phyloP scores from a whole-genome alignment of 2,888 invertebrate species.

The Lagria hirta region DNA sequence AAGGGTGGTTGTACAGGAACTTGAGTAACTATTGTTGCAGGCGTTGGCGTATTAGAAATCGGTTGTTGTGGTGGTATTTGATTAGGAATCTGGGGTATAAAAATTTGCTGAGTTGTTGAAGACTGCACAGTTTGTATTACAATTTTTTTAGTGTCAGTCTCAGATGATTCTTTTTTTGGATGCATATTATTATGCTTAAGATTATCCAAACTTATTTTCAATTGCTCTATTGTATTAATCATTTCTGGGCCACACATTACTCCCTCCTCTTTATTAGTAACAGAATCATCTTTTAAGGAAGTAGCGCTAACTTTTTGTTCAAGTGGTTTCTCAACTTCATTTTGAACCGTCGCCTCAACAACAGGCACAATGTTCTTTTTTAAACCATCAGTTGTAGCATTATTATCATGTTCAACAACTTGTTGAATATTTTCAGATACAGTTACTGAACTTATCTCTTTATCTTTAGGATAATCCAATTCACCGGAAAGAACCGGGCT shows the following conservation, averaged over 20 bases:
- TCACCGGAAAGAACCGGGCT: slow-evolving; percentile 72
- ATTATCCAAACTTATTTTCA: slow-evolving; percentile 61
- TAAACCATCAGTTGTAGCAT: slow-evolving; percentile 27
- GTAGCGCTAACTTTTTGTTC: slow-evolving; percentile 43
- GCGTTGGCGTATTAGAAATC: slow-evolving; percentile 28
- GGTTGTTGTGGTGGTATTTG: slow-evolving; percentile 24
- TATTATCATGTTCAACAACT: too few species aligned
- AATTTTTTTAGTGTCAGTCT: slow-evolving; percentile 30
- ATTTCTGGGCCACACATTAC: slow-evolving; percentile 56
- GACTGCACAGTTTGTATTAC: slow-evolving; percentile 3
- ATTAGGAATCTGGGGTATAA: slow-evolving; percentile 26
- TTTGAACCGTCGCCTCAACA: slow-evolving; percentile 31
- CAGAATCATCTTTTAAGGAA: slow-evolving; percentile 41
- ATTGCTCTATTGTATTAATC: slow-evolving; percentile 59
- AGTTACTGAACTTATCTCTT: slow-evolving; percentile 39
- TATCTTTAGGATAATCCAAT: slow-evolving; percentile 52
- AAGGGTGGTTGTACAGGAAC: slow-evolving; percentile 25
- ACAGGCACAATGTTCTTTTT: slow-evolving; percentile 44
- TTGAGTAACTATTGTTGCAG: slow-evolving; percentile 25
- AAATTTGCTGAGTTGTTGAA: slow-evolving; percentile 7
- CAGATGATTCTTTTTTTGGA: slow-evolving; percentile 47
- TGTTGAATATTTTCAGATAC: slow-evolving; percentile 31
- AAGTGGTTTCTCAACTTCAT: slow-evolving; percentile 35
- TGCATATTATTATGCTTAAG: slow-evolving; percentile 57
- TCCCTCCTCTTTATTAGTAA: slow-evolving; percentile 39